Conservation (phyloP, 2,888 invertebrate genomes). For the Congeria kusceri region DNA sequence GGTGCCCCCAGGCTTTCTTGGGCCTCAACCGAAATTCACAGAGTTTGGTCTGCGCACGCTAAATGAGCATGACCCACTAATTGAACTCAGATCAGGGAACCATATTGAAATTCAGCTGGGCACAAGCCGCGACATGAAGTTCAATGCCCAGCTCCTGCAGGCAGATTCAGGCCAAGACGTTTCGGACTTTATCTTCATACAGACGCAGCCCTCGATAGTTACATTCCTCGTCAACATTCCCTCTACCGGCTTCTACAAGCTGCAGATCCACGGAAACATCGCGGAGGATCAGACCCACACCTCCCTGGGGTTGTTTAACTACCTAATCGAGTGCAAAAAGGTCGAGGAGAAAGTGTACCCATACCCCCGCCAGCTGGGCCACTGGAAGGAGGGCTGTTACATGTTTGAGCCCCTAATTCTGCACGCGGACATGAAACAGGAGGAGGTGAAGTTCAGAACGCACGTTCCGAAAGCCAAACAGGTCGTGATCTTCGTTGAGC, state of each 20-base stretch:
- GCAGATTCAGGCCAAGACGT: conserved; percentile 60
- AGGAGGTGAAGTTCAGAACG: conserved; percentile 65
- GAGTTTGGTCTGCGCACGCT: conserved; percentile 66
- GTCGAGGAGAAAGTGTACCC: conserved; percentile 52
- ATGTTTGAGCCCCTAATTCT: conserved; percentile 69
- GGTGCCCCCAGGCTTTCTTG: conserved; percentile 69
- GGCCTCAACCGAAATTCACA: conserved; percentile 72
- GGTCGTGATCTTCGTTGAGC: conserved; percentile 68
- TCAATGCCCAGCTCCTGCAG: conserved; percentile 66
- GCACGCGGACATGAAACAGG: conserved; percentile 45
- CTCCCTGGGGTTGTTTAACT: conserved; percentile 69
- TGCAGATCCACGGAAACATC: conserved; percentile 71
- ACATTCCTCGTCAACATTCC: conserved; percentile 70
- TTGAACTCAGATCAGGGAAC: conserved; percentile 62
- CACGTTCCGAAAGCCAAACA: conserved; percentile 70
- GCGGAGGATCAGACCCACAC: conserved; percentile 68
- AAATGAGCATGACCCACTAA: conserved; percentile 72
- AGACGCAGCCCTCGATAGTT: conserved; percentile 66
- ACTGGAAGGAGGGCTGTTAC: conserved; percentile 73
- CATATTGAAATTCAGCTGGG: conserved; percentile 68
- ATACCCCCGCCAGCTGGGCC: conserved; percentile 69
- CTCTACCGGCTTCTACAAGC: conserved; percentile 63
- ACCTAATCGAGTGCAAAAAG: conserved; percentile 65
- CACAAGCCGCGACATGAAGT: conserved; percentile 68
- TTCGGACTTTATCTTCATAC: conserved; percentile 69